These are phyloP conservation scores for Phymatocera aterrima DNA, from an alignment of 2,888 invertebrate species.

Conservation along the genomic window DNA sequence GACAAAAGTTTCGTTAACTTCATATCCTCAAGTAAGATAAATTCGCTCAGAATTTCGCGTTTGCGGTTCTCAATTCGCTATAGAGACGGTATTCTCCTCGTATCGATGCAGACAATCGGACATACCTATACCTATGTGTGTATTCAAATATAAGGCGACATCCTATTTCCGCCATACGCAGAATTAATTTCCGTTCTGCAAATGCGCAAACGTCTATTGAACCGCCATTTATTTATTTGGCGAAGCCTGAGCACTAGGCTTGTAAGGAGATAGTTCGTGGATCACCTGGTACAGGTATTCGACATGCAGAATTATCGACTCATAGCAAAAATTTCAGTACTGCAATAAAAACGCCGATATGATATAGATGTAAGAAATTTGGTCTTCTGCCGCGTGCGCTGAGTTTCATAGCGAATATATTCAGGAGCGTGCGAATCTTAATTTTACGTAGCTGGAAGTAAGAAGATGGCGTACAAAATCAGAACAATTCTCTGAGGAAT, in stretches of 20 bases:
- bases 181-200: constrained; percentile 8
- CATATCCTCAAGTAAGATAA: neutral
- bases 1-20: constrained; percentile 2
- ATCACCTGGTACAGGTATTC: too few species aligned
- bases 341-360: neutral
- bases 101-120: neutral
- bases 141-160: neutral
- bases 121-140: neutral
- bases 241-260: neutral
- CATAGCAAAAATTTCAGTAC: neutral
- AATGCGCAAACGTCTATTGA: constrained; percentile 11
- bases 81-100: neutral
- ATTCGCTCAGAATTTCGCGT: neutral
- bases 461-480: neutral
- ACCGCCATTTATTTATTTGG: neutral
- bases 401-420: neutral
- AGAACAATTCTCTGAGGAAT: constrained; percentile 3
- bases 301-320: too few species aligned
- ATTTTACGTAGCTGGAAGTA: neutral
- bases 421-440: neutral
- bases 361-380: too few species aligned
- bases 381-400: neutral
- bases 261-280: too few species aligned
- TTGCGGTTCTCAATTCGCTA: neutral
- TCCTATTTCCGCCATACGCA: constrained; percentile 11